A percentile compares a stretch with the other conserved stretches of the same genome.
These are phyloP conservation scores for Dromaius novaehollandiae DNA, from an alignment of 2,113 vertebrate species.

Conservation along the genomic window DNA sequence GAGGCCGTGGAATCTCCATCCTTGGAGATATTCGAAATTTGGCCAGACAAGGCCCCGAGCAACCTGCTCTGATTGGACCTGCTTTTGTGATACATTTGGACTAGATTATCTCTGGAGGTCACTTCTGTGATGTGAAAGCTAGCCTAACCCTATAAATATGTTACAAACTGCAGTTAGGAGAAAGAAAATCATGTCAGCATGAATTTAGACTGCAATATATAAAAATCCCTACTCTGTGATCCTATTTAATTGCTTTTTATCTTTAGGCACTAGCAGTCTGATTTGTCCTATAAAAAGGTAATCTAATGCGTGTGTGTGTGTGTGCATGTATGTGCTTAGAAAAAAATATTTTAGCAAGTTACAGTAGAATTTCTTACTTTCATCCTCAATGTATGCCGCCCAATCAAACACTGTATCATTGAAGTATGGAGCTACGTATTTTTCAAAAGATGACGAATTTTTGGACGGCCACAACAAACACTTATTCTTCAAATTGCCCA, in stretches of 20 bases:
- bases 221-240: neutral
- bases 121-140: neutral
- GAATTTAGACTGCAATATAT: neutral
- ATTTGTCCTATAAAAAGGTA: neutral
- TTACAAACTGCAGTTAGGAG: neutral
- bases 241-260: neutral
- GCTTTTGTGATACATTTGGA: neutral
- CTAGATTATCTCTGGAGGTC: neutral
- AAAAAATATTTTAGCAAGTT: neutral
- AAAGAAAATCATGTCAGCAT: neutral
- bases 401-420: conserved; percentile 59
- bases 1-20: neutral
- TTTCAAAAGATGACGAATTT: conserved; percentile 37
- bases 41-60: neutral
- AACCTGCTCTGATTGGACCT: neutral
- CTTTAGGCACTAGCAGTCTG: neutral
- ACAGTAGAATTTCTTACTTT: conserved; percentile 57
- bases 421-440: neutral
- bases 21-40: neutral
- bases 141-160: neutral
- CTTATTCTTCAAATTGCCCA: conserved; percentile 90
- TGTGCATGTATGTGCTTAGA: neutral
- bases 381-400: conserved; percentile 35
- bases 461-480: conserved; percentile 75
- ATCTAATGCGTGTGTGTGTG: neutral